Evolutionary conservation across 1,140 invertebrate species (phyloP), one percentile per base, ranked within the genome.

Genomic region (Lithobius niger): DNA sequence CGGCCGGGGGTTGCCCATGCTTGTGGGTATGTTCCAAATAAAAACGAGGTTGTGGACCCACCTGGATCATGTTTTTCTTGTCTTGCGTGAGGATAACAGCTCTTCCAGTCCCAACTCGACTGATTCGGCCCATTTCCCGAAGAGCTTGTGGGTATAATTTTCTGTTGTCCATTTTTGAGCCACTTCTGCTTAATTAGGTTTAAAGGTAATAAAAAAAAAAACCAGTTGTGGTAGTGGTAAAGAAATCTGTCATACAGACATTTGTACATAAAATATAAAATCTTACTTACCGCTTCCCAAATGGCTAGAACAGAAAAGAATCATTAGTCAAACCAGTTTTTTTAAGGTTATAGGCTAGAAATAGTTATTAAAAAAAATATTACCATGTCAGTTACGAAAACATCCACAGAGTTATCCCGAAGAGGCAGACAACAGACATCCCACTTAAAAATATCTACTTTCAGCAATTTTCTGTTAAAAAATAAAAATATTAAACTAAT

Each of bases 341-440:
- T 18, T 10, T 45, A 18, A 4, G 22, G 19, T 45, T 4, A 45
- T 45, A 13, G 19, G 19, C 19, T 4, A 10, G 43, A 45, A 16
- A 50, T 16, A 50, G 10, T 6, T 50, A 26, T 50, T 50, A 24
- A 24, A 4, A 50, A 24, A 6, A 50, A 24, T 15, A 3, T 50
- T 66, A 77, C 76, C 70, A 79, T 62, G 60, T 81, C 79, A n/a
- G 77, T 77, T 27, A 79, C 71, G 52, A 79, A 69, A 18, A 78
- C 69, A 65, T 80, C 78, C n/a, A 79, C 67, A 52, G 62, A 70
- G 4, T 70, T 67, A 59, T 73, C 69, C 59, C 65, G 69, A 3
- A 80, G 59, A 26, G 77, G 77, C 42, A 79, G 61, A 16, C 65
- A 59, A 16, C 64, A 64, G 4, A 69, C 69, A 67, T 75, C 70